These are phyloP conservation scores for Drosophila kohkoa DNA, from an alignment of 1,140 invertebrate species.

Conservation along the genomic window DNA sequence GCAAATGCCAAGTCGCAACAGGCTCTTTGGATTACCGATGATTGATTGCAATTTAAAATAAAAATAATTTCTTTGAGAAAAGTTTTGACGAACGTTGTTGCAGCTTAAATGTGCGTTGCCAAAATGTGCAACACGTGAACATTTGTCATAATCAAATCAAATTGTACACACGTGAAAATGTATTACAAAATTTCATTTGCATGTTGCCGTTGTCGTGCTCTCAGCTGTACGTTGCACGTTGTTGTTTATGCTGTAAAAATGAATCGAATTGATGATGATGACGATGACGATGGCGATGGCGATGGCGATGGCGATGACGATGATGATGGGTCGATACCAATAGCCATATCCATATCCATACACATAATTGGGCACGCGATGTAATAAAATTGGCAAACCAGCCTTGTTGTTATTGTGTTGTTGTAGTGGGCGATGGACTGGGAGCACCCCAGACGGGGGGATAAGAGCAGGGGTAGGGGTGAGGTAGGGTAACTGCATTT, in stretches of 20 bases:
- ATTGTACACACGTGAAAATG: slow-evolving; percentile 45
- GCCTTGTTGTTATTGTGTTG: slow-evolving; percentile 2
- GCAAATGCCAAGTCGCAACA: not conserved
- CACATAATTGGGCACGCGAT: slow-evolving; percentile 80
- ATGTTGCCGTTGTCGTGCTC: slow-evolving; percentile 30
- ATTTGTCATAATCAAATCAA: slow-evolving; percentile 58
- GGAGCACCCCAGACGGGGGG: not conserved
- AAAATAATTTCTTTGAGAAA: slow-evolving; percentile 9
- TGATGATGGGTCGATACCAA: slow-evolving; percentile 57
- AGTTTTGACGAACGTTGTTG: not conserved
- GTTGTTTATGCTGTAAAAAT: slow-evolving; percentile 37
- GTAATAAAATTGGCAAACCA: slow-evolving; percentile 70
- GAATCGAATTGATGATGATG: slow-evolving; percentile 41
- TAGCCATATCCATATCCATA: slow-evolving; percentile 39
- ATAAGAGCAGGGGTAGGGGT: not conserved
- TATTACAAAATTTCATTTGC: slow-evolving; percentile 39
- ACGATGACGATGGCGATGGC: slow-evolving; percentile 24
- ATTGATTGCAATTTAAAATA: slow-evolving; percentile 6
- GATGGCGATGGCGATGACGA: slow-evolving; percentile 22
- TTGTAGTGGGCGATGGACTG: not conserved
- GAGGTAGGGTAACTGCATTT: slow-evolving; percentile 16
- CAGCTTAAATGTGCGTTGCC: slow-evolving; percentile 12
- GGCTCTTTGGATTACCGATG: not conserved
- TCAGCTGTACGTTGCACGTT: slow-evolving; percentile 4
- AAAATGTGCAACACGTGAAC: slow-evolving; percentile 49